A percentile compares a stretch with the other conserved stretches of the same genome.
Evolutionary conservation across 1,140 invertebrate genomes (phyloP).

Genomic region (Gonioctena quinquepunctata): DNA sequence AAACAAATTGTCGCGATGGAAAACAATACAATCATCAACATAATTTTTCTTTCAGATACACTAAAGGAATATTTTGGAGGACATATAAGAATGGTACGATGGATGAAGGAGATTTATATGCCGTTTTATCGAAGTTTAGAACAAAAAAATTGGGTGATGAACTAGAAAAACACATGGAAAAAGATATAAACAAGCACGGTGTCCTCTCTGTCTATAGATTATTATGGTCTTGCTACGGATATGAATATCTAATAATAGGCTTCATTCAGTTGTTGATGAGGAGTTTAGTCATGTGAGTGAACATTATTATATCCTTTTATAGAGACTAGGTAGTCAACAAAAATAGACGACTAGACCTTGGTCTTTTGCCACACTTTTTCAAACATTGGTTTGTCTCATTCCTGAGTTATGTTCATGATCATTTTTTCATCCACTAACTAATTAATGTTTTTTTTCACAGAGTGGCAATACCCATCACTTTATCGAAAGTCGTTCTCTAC

Average conservation of each 20-base stretch:
- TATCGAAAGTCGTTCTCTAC: constrained; percentile 71
- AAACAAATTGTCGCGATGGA: no score
- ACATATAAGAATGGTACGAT: not conserved
- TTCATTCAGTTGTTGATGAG: constrained; percentile 58
- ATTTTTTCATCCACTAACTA: no score
- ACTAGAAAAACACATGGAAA: constrained; percentile 37
- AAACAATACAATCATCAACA: no score
- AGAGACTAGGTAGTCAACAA: no score
- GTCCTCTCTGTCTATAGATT: not conserved
- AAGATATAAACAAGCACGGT: constrained; percentile 29
- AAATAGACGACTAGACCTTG: no score
- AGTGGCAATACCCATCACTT: constrained; percentile 50
- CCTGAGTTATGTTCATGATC: no score
- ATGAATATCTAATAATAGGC: constrained; percentile 24
- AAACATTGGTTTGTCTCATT: no score
- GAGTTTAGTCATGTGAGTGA: constrained; percentile 59
- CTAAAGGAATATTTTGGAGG: not conserved
- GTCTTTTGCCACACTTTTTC: no score
- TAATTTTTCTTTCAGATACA: constrained; percentile 4
- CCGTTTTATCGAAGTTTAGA: constrained; percentile 35
- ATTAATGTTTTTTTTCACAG: constrained; percentile 10
- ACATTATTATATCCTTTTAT: no score
- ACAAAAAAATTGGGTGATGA: constrained; percentile 38
- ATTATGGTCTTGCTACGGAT: constrained; percentile 1
- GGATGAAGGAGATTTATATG: constrained; percentile 55